Percentiles rank a stretch among this genome's conserved stretches.
Evolutionary conservation across 2,888 invertebrate genomes (phyloP).

Genomic region (Scelioninae gen. 2): DNA sequence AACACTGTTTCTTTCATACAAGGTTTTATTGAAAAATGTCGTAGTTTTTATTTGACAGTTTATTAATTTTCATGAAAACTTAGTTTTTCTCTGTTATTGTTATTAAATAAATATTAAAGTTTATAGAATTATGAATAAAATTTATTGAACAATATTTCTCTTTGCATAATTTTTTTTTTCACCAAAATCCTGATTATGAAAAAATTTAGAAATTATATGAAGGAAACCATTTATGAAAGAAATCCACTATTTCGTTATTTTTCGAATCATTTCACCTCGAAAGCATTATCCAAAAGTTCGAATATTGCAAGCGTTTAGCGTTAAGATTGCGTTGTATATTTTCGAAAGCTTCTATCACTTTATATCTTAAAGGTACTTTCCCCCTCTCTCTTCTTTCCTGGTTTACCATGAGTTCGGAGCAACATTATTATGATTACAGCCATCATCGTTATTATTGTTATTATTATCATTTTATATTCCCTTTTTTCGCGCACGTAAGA

Average conservation of each 20-base stretch:
- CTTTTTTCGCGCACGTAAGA: slow-evolving; percentile 51
- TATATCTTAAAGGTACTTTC: slow-evolving; percentile 54
- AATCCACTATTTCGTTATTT: not conserved
- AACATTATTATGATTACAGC: slow-evolving; percentile 54
- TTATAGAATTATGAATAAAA: no score
- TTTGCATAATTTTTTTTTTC: no score
- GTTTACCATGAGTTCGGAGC: slow-evolving; percentile 46
- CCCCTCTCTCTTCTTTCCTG: slow-evolving; percentile 42
- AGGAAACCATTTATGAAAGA: not conserved
- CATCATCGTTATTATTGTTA: slow-evolving; percentile 49
- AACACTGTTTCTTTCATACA: no score
- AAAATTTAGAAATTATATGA: no score
- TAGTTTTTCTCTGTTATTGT: no score
- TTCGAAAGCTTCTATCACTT: slow-evolving; percentile 62
- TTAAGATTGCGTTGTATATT: slow-evolving; percentile 67
- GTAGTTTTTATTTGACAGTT: no score
- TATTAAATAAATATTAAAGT: no score
- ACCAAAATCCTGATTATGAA: no score
- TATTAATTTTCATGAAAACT: no score
- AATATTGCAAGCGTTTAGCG: slow-evolving; percentile 38
- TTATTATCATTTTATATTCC: slow-evolving; percentile 46
- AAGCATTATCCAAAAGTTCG: slow-evolving; percentile 34
- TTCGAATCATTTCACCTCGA: slow-evolving; percentile 8
- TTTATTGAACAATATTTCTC: no score
- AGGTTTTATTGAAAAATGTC: no score